Conservation (phyloP, 2,797 vertebrate genomes). For the Gorsachius magnificus region DNA sequence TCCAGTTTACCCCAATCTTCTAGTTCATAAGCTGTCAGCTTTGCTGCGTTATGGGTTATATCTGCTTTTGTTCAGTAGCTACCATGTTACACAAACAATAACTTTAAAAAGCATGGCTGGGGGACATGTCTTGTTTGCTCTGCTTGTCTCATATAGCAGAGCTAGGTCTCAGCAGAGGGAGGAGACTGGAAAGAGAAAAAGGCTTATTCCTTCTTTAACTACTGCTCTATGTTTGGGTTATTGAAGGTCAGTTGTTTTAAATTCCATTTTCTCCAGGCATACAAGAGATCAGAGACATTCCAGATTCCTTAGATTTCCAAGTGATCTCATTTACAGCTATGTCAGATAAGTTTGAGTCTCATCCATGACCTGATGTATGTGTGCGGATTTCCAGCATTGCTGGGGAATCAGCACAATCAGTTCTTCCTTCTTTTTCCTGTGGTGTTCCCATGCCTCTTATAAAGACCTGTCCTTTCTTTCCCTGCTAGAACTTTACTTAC, state of each 20-base stretch:
- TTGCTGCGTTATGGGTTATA: neutral
- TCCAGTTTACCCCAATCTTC: neutral
- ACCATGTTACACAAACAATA: neutral
- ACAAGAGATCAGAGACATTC: neutral
- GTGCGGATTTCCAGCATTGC: neutral
- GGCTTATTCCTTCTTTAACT: neutral
- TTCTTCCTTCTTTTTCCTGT: neutral
- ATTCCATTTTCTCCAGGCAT: neutral
- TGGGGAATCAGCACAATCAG: neutral
- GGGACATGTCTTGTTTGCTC: neutral
- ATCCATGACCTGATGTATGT: neutral
- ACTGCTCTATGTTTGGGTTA: neutral
- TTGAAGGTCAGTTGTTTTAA: neutral
- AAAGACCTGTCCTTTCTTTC: neutral
- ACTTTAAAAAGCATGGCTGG: neutral
- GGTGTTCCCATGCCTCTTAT: neutral
- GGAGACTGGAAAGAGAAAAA: neutral
- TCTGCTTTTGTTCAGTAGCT: neutral
- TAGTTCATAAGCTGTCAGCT: neutral
- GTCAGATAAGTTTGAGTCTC: neutral
- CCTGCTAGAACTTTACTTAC: neutral
- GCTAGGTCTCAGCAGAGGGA: neutral
- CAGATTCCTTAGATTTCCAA: slow-evolving; percentile 15
- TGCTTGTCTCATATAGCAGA: neutral
- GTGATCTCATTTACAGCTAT: slow-evolving; percentile 2